Evolutionary conservation across 2,797 vertebrate genomes (phyloP), one percentile per base, ranked within the genome.

Genomic region (Chelon labrosus): DNA sequence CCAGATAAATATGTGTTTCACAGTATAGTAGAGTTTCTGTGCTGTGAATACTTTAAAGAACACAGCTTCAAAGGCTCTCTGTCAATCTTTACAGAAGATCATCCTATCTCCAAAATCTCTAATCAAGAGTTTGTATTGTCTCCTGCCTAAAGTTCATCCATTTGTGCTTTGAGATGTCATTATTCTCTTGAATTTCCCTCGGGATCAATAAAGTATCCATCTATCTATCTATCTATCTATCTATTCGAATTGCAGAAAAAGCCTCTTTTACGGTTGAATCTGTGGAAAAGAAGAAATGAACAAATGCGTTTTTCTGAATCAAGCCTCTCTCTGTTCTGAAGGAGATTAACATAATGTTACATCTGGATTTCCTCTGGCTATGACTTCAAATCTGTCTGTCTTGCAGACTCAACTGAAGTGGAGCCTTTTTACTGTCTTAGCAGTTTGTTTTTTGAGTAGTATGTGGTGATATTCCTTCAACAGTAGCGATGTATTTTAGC

Each of bases 301-400:
- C 73, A 82, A 82, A 88, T 68, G 41, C 59, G 62, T 50, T 75
- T 62, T 83, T 42, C 77, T 53, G 79, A 73, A 85, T 87, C 82
- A 83, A 79, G 79, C 79, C 56, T 75, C 73, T 84, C 73, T 78
- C 64, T 82, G 74, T 90, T 91, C 73, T 56, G 73, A 56, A 60
- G 80, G 49, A 89, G 91, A 94, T 93, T 92, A 92, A 79, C 90
- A 92, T 91, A 89, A 90, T 91, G 91, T 92, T 89, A 92, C 83
- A 88, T 80, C 70, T 73, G 87, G 91, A 91, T 90, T 91, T 91
- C 55, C 68, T 84, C 79, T 57, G 65, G 77, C 83, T 92, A 86
- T 91, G 75, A 89, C 91, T 89, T 82, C 62, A 89, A 85, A 92
- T 91, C 87, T 89, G 70, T 75, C 70, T 70, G 31, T 31, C 31